Conservation (phyloP, 2,113 vertebrate species). For the Candoia aspera region DNA sequence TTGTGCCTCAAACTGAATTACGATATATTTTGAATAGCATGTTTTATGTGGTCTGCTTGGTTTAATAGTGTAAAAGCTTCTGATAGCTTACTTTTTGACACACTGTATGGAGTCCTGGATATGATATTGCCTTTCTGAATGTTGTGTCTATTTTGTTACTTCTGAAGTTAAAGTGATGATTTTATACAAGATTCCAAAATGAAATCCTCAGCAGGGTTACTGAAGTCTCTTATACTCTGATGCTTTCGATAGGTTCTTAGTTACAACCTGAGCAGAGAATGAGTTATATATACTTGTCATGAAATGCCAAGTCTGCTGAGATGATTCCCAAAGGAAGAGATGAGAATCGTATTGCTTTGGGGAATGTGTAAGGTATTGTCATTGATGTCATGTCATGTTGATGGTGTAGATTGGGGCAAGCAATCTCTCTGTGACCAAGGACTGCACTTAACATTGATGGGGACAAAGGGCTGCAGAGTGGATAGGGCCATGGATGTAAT, state of each 20-base stretch:
- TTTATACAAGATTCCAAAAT: neutral
- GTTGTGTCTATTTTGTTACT: neutral
- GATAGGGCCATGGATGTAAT: neutral
- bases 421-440: neutral
- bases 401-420: neutral
- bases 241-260: neutral
- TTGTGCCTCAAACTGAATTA: constrained; percentile 36
- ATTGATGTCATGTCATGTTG: neutral
- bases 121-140: neutral
- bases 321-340: neutral
- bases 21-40: neutral
- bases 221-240: neutral
- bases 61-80: neutral
- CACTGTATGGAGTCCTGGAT: neutral
- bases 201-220: neutral
- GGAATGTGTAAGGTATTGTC: neutral
- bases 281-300: neutral
- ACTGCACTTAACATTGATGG: neutral
- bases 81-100: neutral
- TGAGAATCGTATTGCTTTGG: neutral
- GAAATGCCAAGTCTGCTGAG: neutral
- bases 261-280: neutral
- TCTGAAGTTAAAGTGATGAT: neutral
- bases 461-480: neutral
- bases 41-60: neutral